Evolutionary conservation across 2,888 invertebrate genomes (phyloP).

Genomic region (Dynastes maya): DNA sequence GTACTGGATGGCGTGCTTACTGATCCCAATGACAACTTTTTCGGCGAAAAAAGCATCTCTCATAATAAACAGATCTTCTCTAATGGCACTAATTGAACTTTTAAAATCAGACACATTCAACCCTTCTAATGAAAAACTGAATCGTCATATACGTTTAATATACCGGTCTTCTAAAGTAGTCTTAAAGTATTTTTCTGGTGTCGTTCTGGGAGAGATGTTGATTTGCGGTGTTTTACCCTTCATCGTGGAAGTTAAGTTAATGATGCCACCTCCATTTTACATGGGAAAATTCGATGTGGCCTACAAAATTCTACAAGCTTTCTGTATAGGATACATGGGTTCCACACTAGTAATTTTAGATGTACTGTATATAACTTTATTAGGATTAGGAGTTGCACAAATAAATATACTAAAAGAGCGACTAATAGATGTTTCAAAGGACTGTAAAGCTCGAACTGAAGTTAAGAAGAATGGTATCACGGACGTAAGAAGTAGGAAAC

Average conservation of each 20-base stretch:
- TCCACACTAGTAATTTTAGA: not conserved
- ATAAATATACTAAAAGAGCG: conserved; percentile 18
- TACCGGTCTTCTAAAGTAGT: not conserved
- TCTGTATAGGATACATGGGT: not conserved
- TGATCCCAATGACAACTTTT: conserved; percentile 6
- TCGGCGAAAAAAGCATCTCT: not conserved
- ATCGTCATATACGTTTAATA: conserved; percentile 2
- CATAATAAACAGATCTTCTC: not conserved
- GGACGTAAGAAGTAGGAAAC: not conserved
- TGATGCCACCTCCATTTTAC: conserved; percentile 14
- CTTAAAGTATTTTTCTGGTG: not conserved
- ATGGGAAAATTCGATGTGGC: not conserved
- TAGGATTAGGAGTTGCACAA: conserved; percentile 3
- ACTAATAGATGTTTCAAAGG: not conserved
- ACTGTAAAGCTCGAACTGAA: not conserved
- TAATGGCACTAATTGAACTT: not conserved
- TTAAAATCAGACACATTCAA: conserved; percentile 11
- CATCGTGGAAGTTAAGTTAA: not conserved
- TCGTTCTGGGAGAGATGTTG: not conserved
- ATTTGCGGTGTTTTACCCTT: not conserved
- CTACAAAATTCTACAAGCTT: not conserved
- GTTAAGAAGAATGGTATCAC: not conserved
- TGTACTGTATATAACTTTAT: conserved; percentile 13
- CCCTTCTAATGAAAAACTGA: not conserved
- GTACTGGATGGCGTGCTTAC: not conserved